Percentiles rank a stretch among this genome's conserved stretches.
Conservation (phyloP, 2,113 vertebrate genomes). For the Oncorhynchus gorbuscha region DNA sequence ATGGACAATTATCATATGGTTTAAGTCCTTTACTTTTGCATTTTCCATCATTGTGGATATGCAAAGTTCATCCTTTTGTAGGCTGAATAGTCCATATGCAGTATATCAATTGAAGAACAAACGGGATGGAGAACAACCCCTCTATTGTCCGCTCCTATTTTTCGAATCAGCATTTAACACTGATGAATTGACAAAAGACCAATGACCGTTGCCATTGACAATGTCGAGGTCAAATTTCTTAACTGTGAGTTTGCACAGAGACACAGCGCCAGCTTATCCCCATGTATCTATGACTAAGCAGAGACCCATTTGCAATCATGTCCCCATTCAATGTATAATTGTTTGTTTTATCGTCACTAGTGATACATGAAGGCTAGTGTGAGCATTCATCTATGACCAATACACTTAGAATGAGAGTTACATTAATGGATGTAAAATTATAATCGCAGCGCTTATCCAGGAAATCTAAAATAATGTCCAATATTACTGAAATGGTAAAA, state of each 20-base stretch:
- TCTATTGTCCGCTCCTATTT: not conserved
- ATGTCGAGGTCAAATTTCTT: not conserved
- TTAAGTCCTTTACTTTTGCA: not conserved
- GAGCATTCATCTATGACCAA: not conserved
- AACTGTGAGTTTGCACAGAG: no score
- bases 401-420: not conserved
- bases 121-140: not conserved
- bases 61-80: not conserved
- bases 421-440: not conserved
- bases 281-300: constrained; percentile 20
- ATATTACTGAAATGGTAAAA: not conserved
- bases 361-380: not conserved
- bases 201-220: constrained; percentile 37
- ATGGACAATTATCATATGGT: no score
- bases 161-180: constrained; percentile 37
- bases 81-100: not conserved
- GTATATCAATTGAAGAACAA: no score
- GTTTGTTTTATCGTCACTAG: not conserved
- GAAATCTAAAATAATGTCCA: not conserved
- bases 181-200: constrained; percentile 27
- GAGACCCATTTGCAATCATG: not conserved
- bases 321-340: not conserved
- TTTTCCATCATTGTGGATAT: not conserved
- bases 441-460: not conserved
- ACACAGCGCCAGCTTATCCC: constrained; percentile 20